A percentile compares a stretch with the other conserved stretches of the same genome.
Conservation (phyloP, 2,113 vertebrate genomes). For the Pterocles burchelli region DNA sequence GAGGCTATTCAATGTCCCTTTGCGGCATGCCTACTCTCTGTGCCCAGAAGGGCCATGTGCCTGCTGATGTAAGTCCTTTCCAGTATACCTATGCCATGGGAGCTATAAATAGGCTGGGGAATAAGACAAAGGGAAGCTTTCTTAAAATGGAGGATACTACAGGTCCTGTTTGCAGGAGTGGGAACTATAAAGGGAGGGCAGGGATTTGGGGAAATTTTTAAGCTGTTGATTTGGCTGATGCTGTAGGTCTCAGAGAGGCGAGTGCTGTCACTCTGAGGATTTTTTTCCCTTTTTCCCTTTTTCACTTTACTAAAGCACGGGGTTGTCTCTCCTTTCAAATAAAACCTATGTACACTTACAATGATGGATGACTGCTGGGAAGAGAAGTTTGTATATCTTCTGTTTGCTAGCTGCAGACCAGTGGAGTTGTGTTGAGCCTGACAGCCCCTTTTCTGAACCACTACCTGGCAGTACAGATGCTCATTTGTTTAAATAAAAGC, state of each 20-base stretch:
- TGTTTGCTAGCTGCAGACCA: neutral
- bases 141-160: constrained; percentile 1
- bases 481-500: constrained; percentile 30
- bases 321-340: neutral
- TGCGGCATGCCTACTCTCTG: neutral
- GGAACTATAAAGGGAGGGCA: neutral
- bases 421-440: neutral
- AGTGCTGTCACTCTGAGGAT: neutral
- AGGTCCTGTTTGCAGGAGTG: neutral
- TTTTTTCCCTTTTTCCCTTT: neutral
- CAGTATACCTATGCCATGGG: neutral
- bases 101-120: constrained; percentile 18
- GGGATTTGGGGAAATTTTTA: neutral
- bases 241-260: neutral
- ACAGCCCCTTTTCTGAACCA: neutral
- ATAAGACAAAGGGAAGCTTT: constrained; percentile 28
- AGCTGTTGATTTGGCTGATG: neutral
- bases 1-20: neutral
- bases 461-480: neutral
- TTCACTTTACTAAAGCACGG: neutral
- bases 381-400: neutral
- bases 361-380: neutral
- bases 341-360: neutral
- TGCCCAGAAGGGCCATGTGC: neutral
- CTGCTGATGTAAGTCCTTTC: neutral